Base-by-base conservation (phyloP, 2,888 invertebrate species). In the Ferdinandea cuprea region DNA sequence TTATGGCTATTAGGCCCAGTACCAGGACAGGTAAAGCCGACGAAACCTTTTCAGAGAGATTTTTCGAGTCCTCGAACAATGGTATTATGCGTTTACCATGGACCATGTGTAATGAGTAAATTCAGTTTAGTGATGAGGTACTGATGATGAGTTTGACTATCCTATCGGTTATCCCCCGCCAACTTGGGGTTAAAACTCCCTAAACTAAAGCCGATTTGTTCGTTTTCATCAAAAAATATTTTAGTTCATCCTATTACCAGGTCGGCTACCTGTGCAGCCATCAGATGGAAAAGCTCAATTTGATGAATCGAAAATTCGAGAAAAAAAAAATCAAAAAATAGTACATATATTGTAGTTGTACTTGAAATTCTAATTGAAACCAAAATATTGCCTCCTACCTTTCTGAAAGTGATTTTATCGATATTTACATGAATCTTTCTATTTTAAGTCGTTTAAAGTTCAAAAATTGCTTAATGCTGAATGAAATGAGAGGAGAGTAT, bases 131-230 rank as follows among this genome's bases (percentile, higher is more conserved):
- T 52, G 72, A 52, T 56, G 63, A 21, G 50, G 59, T 19, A 46
- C 54, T 52, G 59, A 69, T 52, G 76, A 52, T 61, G 71, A 66
- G 50, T 63, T 65, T 42, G 37, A 48, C 46, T 54, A 56, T 71
- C 65, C 52, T 61, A 71, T 71, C 59, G 54, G 71, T 77, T 50
- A 81, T 71, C 65, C 44, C n/a, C 48, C 32, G 48, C 59, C 40
- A 72, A 77, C 61, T 81, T 52, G 59, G 48, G 81, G 71, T 77
- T 81, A 77, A 81, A 77, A 71, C 48, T 72, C 81, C n/a, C 59
- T 72, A 76, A 66, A 71, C 76, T 71, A 81, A 81, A 81, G 77
- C 81, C 71, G 77, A 77, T 81, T 81, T 81, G 77, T 65, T 76
- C 59, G 48, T 72, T n/a, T 81, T 65, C 40, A 77, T 72, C 69